Conservation (phyloP, 2,888 invertebrate genomes). For the Phengaris alcon region DNA sequence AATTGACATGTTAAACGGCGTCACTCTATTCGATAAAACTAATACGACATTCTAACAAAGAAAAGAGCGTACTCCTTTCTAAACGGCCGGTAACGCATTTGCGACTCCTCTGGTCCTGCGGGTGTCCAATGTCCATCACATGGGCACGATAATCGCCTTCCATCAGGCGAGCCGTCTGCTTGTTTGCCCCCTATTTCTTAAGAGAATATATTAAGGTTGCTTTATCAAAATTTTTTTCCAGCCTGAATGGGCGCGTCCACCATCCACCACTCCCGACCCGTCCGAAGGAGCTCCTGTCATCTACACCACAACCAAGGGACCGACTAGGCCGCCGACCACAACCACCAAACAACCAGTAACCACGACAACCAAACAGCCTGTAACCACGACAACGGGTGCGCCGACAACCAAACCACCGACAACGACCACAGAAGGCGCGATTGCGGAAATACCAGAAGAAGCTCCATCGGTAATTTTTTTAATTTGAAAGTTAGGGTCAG, state of each 20-base stretch:
- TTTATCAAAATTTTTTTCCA: slow-evolving; percentile 49
- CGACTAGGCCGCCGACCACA: slow-evolving; percentile 45
- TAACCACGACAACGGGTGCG: slow-evolving; percentile 34
- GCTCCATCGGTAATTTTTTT: slow-evolving; percentile 44
- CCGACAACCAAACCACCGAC: slow-evolving; percentile 21
- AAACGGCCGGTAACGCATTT: too few relatives aligned
- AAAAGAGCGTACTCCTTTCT: too few relatives aligned
- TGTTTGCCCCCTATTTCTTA: too few relatives aligned
- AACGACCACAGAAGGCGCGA: slow-evolving; percentile 32
- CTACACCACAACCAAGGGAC: slow-evolving; percentile 45
- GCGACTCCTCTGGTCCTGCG: too few relatives aligned
- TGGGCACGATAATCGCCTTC: too few relatives aligned
- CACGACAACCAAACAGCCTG: slow-evolving; percentile 24
- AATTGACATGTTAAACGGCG: too few relatives aligned
- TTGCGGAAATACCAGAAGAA: slow-evolving; percentile 40
- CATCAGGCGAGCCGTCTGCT: too few relatives aligned
- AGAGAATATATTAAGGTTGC: background rate
- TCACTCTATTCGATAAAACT: too few relatives aligned
- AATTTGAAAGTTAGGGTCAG: too few relatives aligned
- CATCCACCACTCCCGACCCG: slow-evolving; percentile 82
- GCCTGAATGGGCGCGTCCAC: slow-evolving; percentile 91
- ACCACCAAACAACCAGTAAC: slow-evolving; percentile 39
- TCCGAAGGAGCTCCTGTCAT: slow-evolving; percentile 66
- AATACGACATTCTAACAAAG: too few relatives aligned
- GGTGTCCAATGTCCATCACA: too few relatives aligned